A percentile compares a stretch with the other conserved stretches of the same genome.
Conservation (phyloP, 2,113 vertebrate genomes). For the Poeciliopsis turrubarensis region DNA sequence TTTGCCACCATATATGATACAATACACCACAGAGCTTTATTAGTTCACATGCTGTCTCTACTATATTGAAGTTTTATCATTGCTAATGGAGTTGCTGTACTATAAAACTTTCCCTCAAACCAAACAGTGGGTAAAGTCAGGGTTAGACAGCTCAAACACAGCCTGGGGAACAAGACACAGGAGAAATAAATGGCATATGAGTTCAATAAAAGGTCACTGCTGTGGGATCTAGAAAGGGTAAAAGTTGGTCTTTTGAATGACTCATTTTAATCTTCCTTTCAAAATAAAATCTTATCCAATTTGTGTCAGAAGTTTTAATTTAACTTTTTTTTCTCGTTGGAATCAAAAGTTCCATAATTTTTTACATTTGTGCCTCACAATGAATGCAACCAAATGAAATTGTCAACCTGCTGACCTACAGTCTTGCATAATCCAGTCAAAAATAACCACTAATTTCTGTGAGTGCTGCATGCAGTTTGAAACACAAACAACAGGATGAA, state of each 20-base stretch:
- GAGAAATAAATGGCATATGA: neutral
- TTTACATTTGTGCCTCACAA: neutral
- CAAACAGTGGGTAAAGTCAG: neutral
- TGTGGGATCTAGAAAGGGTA: neutral
- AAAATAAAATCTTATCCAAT: slow-evolving; percentile 17
- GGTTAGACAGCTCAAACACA: neutral
- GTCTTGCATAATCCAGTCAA: neutral
- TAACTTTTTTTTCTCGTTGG: neutral
- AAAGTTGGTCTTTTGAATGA: no score
- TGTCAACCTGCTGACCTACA: neutral
- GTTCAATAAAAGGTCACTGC: slow-evolving; percentile 2
- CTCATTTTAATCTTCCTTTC: slow-evolving; percentile 9
- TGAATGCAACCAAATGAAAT: neutral
- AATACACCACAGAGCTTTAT: neutral
- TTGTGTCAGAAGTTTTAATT: neutral
- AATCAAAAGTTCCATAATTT: neutral
- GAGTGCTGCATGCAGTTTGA: no score
- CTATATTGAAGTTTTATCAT: neutral
- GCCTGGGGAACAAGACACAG: neutral
- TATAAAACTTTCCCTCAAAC: neutral
- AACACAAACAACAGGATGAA: no score
- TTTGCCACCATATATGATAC: neutral
- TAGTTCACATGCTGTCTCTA: neutral
- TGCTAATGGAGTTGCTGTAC: neutral
- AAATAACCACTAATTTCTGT: no score